Conservation (phyloP, 2,797 vertebrate species). For the Sphenodon punctatus region DNA sequence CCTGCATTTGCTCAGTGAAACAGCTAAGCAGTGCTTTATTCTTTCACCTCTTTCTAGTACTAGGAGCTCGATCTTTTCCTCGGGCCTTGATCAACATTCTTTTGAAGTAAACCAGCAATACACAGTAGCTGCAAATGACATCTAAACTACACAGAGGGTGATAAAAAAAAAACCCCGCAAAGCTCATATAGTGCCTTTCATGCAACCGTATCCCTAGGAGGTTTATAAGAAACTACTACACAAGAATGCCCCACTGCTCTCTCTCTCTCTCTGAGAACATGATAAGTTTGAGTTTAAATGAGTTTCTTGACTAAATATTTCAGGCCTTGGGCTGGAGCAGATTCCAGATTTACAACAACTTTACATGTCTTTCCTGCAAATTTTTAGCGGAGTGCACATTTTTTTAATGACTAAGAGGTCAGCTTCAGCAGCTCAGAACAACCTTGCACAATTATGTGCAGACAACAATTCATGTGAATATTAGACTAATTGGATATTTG, state of each 20-base stretch:
- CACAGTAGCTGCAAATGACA: conserved; percentile 41
- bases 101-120: conserved; percentile 62
- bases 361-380: background rate
- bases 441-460: background rate
- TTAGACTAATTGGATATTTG: conserved; percentile 6
- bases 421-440: background rate
- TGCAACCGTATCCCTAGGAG: conserved; percentile 17
- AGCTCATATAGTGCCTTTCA: conserved; percentile 35
- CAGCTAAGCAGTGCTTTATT: conserved; percentile 31
- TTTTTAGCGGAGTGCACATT: background rate
- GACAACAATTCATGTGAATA: background rate
- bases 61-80: conserved; percentile 32
- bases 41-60: conserved; percentile 40
- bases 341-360: background rate
- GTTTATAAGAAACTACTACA: conserved; percentile 39
- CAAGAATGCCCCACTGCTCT: background rate
- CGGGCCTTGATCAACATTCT: conserved; percentile 26
- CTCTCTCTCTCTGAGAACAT: background rate
- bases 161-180: conserved; percentile 2
- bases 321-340: background rate
- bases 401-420: background rate
- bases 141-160: conserved; percentile 37
- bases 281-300: conserved; percentile 19
- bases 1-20: conserved; percentile 16
- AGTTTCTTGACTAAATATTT: conserved; percentile 23